Conservation (phyloP, 2,797 vertebrate species). For the Mus spretus region DNA sequence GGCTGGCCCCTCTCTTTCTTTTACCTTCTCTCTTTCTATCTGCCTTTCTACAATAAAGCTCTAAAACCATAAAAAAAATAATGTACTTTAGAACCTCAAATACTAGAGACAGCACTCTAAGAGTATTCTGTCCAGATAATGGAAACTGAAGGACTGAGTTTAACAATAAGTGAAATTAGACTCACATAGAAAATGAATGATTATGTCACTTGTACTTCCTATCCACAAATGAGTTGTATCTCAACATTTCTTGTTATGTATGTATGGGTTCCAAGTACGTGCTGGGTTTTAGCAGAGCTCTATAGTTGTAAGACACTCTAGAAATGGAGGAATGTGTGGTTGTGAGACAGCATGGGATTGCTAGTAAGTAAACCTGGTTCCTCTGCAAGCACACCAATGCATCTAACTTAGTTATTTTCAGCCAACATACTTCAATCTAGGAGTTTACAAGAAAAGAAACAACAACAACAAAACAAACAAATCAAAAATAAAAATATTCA, state of each 20-base stretch:
- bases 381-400: neutral
- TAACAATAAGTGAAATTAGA: neutral
- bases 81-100: neutral
- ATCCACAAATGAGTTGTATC: neutral
- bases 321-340: neutral
- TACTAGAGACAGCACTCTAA: neutral
- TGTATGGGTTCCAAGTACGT: too few relatives aligned
- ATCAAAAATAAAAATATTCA: neutral
- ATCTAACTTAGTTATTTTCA: neutral
- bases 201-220: neutral
- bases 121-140: neutral
- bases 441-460: too few relatives aligned
- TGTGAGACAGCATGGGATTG: too few relatives aligned
- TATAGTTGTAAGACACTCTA: neutral
- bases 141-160: neutral
- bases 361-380: neutral
- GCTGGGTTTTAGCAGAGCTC: too few relatives aligned
- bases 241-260: neutral
- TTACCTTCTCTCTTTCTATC: too few relatives aligned
- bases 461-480: too few relatives aligned
- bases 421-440: neutral
- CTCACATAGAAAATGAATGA: conserved; percentile 15
- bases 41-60: too few relatives aligned
- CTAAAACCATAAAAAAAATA: neutral
- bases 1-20: too few relatives aligned